A percentile compares a stretch with the other conserved stretches of the same genome.
These are phyloP conservation scores for Salvelinus sp. DNA, from an alignment of 2,113 vertebrate species.

Conservation along the genomic window DNA sequence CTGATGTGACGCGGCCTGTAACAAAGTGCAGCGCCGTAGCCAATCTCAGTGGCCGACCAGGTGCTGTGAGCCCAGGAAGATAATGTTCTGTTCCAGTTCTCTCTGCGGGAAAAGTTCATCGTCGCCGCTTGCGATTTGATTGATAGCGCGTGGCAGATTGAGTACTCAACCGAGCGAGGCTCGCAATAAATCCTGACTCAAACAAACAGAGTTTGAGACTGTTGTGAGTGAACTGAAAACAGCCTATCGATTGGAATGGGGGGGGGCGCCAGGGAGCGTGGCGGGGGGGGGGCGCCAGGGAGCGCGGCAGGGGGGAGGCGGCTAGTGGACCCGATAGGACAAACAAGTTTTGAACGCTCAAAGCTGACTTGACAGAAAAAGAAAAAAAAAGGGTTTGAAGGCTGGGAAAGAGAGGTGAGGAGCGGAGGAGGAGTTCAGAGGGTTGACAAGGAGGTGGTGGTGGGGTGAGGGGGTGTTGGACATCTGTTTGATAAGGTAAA, in stretches of 20 bases:
- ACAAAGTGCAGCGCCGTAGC: constrained; percentile 41
- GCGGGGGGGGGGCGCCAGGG: neutral
- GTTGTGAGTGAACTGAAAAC: constrained; percentile 45
- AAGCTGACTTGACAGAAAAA: constrained; percentile 18
- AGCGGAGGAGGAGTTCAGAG: no score
- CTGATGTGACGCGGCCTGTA: constrained; percentile 47
- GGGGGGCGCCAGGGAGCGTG: no score
- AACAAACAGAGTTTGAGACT: constrained; percentile 57
- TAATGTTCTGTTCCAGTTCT: constrained; percentile 50
- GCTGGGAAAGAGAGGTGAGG: constrained; percentile 1
- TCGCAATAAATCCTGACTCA: constrained; percentile 66
- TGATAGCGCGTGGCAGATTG: constrained; percentile 59
- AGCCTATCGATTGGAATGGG: constrained; percentile 12
- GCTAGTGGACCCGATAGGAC: neutral
- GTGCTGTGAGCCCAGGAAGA: constrained; percentile 44
- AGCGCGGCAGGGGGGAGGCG: neutral
- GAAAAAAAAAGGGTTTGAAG: neutral
- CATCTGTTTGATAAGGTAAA: no score
- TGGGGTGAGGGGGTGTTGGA: no score
- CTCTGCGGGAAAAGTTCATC: constrained; percentile 55
- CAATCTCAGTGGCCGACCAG: constrained; percentile 52
- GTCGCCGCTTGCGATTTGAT: constrained; percentile 58
- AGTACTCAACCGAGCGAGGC: constrained; percentile 58
- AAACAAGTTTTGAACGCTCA: neutral
- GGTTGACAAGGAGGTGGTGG: neutral